phyloP scores from a whole-genome alignment of 2,113 vertebrate species.

The Carassius gibelio region DNA sequence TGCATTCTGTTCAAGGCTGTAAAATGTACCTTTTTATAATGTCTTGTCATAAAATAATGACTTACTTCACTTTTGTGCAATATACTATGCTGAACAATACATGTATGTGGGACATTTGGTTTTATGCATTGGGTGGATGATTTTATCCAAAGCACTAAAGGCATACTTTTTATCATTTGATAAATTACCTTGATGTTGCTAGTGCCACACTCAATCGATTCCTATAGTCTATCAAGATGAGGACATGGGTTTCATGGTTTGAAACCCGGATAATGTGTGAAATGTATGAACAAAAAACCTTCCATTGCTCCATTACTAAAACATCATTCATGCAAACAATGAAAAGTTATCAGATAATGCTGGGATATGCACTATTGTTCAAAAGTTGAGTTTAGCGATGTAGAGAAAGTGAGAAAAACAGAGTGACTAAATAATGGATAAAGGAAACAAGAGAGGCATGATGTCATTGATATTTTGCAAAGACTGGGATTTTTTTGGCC shows the following conservation, averaged over 20 bases:
- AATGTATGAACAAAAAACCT: neutral
- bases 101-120: neutral
- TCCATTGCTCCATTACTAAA: neutral
- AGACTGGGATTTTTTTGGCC: neutral
- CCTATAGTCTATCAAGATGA: neutral
- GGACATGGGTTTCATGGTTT: neutral
- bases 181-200: neutral
- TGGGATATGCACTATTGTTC: neutral
- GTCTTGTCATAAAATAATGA: neutral
- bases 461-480: conserved; percentile 10
- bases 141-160: neutral
- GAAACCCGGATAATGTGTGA: neutral
- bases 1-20: neutral
- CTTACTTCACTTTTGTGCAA: neutral
- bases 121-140: neutral
- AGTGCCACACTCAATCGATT: neutral
- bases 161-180: neutral
- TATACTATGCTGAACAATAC: neutral
- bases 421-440: neutral
- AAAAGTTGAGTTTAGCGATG: neutral
- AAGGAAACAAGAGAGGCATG: neutral
- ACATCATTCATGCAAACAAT: neutral
- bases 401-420: neutral
- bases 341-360: neutral
- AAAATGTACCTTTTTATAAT: conserved; percentile 6